Evolutionary conservation across 2,113 vertebrate species (phyloP).

Genomic region (Trematomus loennbergii): DNA sequence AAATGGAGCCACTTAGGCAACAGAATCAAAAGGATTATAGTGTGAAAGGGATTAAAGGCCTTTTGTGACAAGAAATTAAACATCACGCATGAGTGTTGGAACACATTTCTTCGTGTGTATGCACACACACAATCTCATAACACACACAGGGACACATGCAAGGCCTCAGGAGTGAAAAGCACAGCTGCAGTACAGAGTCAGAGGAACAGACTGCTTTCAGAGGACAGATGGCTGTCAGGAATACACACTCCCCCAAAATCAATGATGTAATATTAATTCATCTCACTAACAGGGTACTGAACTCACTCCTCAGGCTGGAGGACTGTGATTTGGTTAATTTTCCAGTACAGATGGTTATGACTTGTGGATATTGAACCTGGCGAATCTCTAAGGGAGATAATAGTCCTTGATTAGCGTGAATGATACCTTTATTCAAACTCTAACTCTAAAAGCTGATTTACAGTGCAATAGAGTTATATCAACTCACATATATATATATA

Average conservation of each 20-base stretch:
- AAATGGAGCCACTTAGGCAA: slow-evolving; percentile 58
- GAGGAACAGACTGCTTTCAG: slow-evolving; percentile 21
- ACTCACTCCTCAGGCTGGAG: not conserved
- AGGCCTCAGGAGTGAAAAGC: slow-evolving; percentile 12
- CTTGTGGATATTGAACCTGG: not conserved
- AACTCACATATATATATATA: no score
- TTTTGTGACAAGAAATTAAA: slow-evolving; percentile 65
- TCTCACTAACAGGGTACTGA: not conserved
- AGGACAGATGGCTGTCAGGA: slow-evolving; percentile 53
- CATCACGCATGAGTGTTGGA: slow-evolving; percentile 44
- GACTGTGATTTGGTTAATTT: not conserved
- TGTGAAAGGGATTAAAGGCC: slow-evolving; percentile 54
- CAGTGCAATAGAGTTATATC: no score
- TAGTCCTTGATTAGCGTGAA: not conserved
- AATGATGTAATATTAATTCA: slow-evolving; percentile 18
- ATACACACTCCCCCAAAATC: slow-evolving; percentile 23
- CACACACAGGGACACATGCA: slow-evolving; percentile 14
- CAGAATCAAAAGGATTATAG: slow-evolving; percentile 61
- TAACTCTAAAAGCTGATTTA: no score
- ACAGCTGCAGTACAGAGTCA: slow-evolving; percentile 35
- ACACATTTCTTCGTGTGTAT: slow-evolving; percentile 28
- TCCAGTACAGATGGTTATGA: not conserved
- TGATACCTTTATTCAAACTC: no score
- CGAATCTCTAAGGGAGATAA: not conserved
- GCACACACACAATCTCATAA: not conserved